Evolutionary conservation across 2,113 vertebrate species (phyloP).

Genomic region (Alouatta palliata): DNA sequence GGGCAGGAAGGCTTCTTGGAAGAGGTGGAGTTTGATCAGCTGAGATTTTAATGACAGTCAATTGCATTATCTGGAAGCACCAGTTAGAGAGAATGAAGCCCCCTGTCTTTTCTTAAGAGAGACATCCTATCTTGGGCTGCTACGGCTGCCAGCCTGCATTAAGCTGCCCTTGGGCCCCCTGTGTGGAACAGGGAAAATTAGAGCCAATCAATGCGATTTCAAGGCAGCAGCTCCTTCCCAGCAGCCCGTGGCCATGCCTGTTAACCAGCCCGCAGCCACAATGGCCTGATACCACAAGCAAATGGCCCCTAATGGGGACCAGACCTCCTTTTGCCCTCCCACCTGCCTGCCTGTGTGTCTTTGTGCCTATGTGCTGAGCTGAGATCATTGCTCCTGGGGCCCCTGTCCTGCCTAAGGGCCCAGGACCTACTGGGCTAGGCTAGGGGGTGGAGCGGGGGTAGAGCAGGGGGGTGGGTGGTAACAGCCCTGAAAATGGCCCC

Average conservation of each 20-base stretch:
- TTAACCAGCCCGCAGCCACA: conserved; percentile 60
- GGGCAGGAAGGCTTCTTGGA: conserved; percentile 16
- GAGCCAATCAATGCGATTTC: conserved; percentile 76
- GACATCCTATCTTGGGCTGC: conserved; percentile 5
- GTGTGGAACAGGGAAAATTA: conserved; percentile 73
- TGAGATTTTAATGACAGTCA: background rate
- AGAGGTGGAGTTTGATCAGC: background rate
- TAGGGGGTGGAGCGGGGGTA: background rate
- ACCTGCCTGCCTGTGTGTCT: conserved; percentile 48
- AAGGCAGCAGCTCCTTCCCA: conserved; percentile 67
- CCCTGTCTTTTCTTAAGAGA: background rate
- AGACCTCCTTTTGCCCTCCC: conserved; percentile 59
- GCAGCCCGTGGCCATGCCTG: conserved; percentile 63
- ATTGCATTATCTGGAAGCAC: conserved; percentile 1
- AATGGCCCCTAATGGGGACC: conserved; percentile 78
- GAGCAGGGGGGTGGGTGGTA: no score
- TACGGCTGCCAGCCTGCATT: conserved; percentile 73
- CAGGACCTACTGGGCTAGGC: background rate
- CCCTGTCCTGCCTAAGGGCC: background rate
- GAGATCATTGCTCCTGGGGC: background rate
- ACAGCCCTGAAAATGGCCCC: background rate
- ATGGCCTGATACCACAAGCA: conserved; percentile 70
- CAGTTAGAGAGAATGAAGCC: background rate
- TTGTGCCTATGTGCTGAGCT: background rate
- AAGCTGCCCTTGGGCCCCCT: conserved; percentile 36